Base-by-base conservation (phyloP, 2,113 vertebrate species). In the Strix aluco region DNA sequence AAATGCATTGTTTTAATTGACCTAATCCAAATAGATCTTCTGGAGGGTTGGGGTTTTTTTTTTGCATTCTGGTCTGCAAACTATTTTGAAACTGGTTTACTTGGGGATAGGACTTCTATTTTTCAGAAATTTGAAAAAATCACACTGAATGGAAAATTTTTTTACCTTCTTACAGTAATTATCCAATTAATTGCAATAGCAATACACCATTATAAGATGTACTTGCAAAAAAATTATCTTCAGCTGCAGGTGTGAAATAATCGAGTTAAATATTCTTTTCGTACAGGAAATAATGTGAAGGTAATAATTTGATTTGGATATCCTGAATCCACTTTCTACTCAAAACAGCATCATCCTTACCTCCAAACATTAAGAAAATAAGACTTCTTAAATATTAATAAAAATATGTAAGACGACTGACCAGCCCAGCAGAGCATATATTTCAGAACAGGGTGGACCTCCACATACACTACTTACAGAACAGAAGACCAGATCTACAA, bases 341-440 rank as follows among this genome's bases (percentile, higher is more conserved):
- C 13, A 69, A 61, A 52, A 11, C 12, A 88, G 5, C 54, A 46
- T 23, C 14, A 47, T 13, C 2, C 2, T 52, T 36, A 52, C 27
- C 14, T 36, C 5, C 26, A 69, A 89, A 61, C 9, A 21, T 75
- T 72, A 63, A 79, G 44, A 74, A 89, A 20, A 44, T 13, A 47
- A 0, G 1, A 1, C 5, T 80, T 46, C 9, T 18, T n/a, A 73
- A 77, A 77, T 65, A 51, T 15, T 79, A 40, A 59, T n/a, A 26
- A 52, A 82, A 72, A 47, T 40, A 13, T 25, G 0, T 6, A 59
- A 75, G 34, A 25, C 2, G 62, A 10, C 32, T 75, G 61, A 15
- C 3, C 12, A 63, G 20, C 27, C 21, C 13, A 72, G 47, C 4
- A 40, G 5, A 75, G 2, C 4, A 62, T 38, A 21, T 1, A 1